phyloP scores from a whole-genome alignment of 1,140 invertebrate genomes.

The Lepeophtheirus salmonis region DNA sequence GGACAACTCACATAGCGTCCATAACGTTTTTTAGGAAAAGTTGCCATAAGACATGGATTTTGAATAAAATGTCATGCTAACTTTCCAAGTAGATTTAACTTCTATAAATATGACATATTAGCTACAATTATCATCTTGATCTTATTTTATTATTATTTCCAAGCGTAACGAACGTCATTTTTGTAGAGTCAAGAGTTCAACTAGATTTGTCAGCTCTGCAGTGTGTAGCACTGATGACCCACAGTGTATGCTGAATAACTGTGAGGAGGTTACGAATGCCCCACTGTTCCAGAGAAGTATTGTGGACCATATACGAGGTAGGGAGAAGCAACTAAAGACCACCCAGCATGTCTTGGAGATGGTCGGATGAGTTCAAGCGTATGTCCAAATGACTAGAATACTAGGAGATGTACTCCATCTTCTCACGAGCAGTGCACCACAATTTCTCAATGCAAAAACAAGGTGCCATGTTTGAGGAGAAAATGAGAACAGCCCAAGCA shows the following conservation, averaged over 20 bases:
- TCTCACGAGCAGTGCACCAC: neutral
- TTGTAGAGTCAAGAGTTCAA: no score
- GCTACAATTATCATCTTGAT: no score
- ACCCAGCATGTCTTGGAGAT: neutral
- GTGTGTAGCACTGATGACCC: neutral
- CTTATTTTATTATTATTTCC: no score
- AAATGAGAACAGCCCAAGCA: neutral
- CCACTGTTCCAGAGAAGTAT: neutral
- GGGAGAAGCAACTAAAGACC: neutral
- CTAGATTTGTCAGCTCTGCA: neutral
- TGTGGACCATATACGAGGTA: neutral
- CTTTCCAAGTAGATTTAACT: no score
- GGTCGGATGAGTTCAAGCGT: neutral
- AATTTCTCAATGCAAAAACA: neutral
- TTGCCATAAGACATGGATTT: no score
- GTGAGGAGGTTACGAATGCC: neutral
- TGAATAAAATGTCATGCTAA: no score
- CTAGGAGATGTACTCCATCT: neutral
- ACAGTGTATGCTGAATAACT: neutral
- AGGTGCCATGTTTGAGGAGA: neutral
- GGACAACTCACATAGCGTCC: no score
- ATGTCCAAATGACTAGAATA: neutral
- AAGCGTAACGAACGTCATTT: no score
- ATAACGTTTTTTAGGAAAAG: no score
- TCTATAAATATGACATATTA: no score